Percentiles rank a stretch among this genome's conserved stretches.
Evolutionary conservation across 2,888 invertebrate species (phyloP).

Genomic region (Julus scandinavius): DNA sequence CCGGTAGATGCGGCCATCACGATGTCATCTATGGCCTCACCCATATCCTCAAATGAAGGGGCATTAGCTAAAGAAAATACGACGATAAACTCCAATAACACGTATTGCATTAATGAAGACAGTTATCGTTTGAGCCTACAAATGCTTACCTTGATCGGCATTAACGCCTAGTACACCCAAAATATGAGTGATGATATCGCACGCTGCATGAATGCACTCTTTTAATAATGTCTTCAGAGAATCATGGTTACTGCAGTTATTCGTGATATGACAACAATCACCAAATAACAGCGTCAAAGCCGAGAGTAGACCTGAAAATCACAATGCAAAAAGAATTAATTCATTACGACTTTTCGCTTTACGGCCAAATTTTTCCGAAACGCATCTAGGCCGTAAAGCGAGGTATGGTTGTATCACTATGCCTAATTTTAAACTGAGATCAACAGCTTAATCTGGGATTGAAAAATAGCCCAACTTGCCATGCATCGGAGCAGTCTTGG

Average conservation of each 20-base stretch:
- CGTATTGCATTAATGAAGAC: no score
- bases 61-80: constrained; percentile 62
- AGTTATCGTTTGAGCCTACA: not conserved
- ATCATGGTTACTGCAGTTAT: not conserved
- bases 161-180: constrained; percentile 60
- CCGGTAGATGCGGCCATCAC: constrained; percentile 66
- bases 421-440: no score
- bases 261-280: not conserved
- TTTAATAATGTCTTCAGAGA: constrained; percentile 39
- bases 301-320: constrained; percentile 56
- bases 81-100: not conserved
- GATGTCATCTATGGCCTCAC: constrained; percentile 74
- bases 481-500: constrained; percentile 67
- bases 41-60: constrained; percentile 83
- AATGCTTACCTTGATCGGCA: not conserved
- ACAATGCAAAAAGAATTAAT: no score
- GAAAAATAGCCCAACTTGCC: constrained; percentile 62
- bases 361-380: no score
- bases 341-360: no score
- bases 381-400: no score
- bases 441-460: no score
- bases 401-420: no score
- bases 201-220: constrained; percentile 58
- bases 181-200: constrained; percentile 59
- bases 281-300: constrained; percentile 56